Conservation (phyloP, 23 tunicate species). For the Pegea sp. region DNA sequence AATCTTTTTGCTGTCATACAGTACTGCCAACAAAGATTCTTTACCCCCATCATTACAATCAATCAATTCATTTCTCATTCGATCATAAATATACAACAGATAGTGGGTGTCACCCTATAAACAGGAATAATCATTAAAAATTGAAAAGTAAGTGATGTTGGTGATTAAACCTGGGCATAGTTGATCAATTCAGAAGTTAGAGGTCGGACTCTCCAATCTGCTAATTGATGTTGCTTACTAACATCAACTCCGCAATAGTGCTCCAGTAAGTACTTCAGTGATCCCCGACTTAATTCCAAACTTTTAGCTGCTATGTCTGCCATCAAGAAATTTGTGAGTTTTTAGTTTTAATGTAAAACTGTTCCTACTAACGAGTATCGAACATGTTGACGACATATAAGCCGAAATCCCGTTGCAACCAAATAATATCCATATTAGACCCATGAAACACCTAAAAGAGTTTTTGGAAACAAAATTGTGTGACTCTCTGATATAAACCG, state of each 20-base stretch:
- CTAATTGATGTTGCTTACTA: conserved; percentile 85
- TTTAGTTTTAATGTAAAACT: neutral
- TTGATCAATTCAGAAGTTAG: conserved; percentile 50
- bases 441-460: conserved; percentile 98
- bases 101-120: conserved; percentile 91
- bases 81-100: conserved; percentile 72
- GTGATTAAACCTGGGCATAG: conserved; percentile 52
- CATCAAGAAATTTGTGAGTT: neutral
- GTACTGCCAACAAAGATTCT: conserved; percentile 16
- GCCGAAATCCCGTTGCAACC: conserved; percentile 95
- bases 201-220: conserved; percentile 97
- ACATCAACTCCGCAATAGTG: conserved; percentile 61
- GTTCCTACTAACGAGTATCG: conserved; percentile 69
- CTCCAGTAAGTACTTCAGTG: conserved; percentile 47
- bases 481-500: no score
- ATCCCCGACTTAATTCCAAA: conserved; percentile 15
- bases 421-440: conserved; percentile 56
- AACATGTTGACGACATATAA: conserved; percentile 92
- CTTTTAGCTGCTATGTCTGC: conserved; percentile 51
- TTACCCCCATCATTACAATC: conserved; percentile 14
- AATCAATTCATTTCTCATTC: conserved; percentile 48
- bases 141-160: neutral
- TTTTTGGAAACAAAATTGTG: no score
- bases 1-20: conserved; percentile 24
- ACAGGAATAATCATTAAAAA: neutral